Evolutionary conservation across 2,113 vertebrate species (phyloP).

Genomic region (Nipponia nippon): DNA sequence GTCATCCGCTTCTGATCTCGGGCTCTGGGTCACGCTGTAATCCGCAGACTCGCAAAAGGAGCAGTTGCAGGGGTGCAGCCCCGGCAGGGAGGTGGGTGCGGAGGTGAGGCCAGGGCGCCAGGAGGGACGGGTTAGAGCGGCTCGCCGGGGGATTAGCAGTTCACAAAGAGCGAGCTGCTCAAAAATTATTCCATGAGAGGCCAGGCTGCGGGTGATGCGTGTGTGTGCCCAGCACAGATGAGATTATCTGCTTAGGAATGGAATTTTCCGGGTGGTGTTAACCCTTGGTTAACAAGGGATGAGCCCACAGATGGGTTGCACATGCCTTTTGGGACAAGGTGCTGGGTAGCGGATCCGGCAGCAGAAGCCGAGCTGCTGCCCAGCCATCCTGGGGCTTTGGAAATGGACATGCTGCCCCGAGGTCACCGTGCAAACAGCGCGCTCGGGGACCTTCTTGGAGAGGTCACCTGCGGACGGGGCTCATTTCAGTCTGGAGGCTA

Average conservation of each 20-base stretch:
- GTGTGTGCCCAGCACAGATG: constrained; percentile 36
- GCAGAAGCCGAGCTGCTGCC: not conserved
- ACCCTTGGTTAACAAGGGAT: too few species aligned
- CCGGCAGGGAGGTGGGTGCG: fast-evolving
- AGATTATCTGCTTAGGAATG: constrained; percentile 65
- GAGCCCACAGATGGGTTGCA: not conserved
- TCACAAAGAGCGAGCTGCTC: constrained; percentile 19
- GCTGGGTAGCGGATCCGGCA: not conserved
- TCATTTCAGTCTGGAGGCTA: not conserved
- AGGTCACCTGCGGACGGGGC: not conserved
- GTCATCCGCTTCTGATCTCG: not conserved
- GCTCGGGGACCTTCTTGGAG: not conserved
- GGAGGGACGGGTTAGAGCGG: not conserved
- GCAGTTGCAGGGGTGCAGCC: not conserved
- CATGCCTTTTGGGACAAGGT: fast-evolving
- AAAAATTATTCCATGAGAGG: constrained; percentile 42
- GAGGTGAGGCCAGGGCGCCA: not conserved
- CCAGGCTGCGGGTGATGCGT: not conserved
- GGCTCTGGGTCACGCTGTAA: not conserved
- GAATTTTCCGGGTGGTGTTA: constrained; percentile 50
- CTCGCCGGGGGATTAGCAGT: constrained; percentile 43
- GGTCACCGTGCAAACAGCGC: fast-evolving
- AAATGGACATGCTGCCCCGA: not conserved
- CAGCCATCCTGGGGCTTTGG: fast-evolving
- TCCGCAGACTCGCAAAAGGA: not conserved